phyloP scores from a whole-genome alignment of 1,140 invertebrate genomes.

The Drosophila neocordata region DNA sequence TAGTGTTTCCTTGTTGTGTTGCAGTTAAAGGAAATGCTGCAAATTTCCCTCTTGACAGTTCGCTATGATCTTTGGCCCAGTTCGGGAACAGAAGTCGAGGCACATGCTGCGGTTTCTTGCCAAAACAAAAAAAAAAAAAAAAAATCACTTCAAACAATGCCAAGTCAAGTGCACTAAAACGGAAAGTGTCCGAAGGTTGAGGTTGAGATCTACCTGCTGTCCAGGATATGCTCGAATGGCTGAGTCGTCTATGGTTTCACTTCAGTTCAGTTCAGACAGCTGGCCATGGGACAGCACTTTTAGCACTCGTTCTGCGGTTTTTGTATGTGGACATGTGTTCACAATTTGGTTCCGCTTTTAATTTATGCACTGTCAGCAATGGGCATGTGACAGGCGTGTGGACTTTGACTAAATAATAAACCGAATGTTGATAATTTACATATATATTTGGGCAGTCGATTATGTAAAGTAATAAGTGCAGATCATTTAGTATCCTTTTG shows the following conservation, averaged over 20 bases:
- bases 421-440: not conserved
- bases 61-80: conserved; percentile 37
- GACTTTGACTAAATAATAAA: conserved; percentile 4
- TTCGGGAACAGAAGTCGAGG: not conserved
- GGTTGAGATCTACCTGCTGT: conserved; percentile 35
- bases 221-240: conserved; percentile 34
- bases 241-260: conserved; percentile 15
- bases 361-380: conserved; percentile 39
- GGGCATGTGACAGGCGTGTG: conserved; percentile 39
- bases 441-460: not conserved
- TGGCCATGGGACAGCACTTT: conserved; percentile 51
- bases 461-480: not conserved
- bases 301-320: conserved; percentile 68
- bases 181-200: conserved; percentile 23
- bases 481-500: not conserved
- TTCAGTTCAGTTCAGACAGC: conserved; percentile 35
- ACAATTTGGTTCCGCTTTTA: conserved; percentile 16
- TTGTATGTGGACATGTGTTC: conserved; percentile 38
- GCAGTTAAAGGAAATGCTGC: conserved; percentile 53
- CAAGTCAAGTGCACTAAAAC: conserved; percentile 62
- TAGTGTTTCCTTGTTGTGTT: conserved; percentile 51
- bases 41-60: conserved; percentile 41
- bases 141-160: conserved; percentile 53
- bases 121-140: conserved; percentile 43
- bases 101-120: conserved; percentile 69